Percentiles rank a stretch among this genome's conserved stretches.
Conservation (phyloP, 2,888 invertebrate species). For the Drosophila neutralis region DNA sequence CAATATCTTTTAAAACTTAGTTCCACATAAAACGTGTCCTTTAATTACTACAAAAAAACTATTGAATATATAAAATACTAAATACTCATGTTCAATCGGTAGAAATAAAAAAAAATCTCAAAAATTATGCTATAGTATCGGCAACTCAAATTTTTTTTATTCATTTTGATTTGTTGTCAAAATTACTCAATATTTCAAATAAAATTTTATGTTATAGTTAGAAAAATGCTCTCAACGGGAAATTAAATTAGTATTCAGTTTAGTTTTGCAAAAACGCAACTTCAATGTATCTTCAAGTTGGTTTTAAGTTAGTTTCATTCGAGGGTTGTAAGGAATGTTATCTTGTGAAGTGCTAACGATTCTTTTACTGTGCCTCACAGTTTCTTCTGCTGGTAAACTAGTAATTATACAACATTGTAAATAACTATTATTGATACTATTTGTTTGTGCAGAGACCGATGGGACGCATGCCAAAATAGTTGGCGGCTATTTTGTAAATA, state of each 20-base stretch:
- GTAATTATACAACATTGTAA: fast-evolving
- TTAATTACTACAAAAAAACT: neutral
- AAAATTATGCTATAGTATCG: neutral
- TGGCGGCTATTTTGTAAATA: slow-evolving; percentile 47
- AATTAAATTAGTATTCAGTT: neutral
- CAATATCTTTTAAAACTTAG: too few species aligned
- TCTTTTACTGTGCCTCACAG: neutral
- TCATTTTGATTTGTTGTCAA: slow-evolving; percentile 29
- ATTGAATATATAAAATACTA: neutral
- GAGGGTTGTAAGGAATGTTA: slow-evolving; percentile 21
- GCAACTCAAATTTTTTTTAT: neutral
- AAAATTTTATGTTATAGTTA: neutral
- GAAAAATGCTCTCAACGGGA: neutral
- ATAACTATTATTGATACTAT: too few species aligned
- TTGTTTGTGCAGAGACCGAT: neutral
- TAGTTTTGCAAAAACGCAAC: neutral
- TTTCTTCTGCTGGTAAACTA: neutral
- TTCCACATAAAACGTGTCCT: too few species aligned
- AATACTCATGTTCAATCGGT: neutral
- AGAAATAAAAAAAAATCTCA: neutral
- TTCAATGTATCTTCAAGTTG: slow-evolving; percentile 22
- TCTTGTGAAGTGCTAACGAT: slow-evolving; percentile 1
- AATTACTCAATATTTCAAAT: slow-evolving; percentile 1
- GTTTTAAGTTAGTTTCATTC: neutral
- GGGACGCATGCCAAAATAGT: slow-evolving; percentile 51